phyloP scores from a whole-genome alignment of 2,888 invertebrate genomes.

The Imbricaverruca yamaguchii region DNA sequence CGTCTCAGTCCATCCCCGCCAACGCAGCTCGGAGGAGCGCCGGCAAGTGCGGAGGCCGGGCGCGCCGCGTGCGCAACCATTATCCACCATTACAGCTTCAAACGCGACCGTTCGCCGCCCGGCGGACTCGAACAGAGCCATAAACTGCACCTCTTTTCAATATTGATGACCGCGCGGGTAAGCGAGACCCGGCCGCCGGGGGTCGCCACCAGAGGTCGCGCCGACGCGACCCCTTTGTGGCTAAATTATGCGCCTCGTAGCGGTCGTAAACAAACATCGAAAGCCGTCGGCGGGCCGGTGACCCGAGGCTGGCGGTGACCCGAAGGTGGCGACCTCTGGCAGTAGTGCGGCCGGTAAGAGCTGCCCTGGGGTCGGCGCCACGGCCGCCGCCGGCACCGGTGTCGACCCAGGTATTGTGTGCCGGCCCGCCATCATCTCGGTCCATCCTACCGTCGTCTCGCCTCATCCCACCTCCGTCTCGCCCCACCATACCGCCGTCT shows the following conservation, averaged over 20 bases:
- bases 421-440: too few species aligned
- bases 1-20: too few species aligned
- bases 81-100: background rate
- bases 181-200: background rate
- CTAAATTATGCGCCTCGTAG: conserved; percentile 7
- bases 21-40: too few species aligned
- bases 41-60: too few species aligned
- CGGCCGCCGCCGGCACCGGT: too few species aligned
- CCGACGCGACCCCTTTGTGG: conserved; percentile 12
- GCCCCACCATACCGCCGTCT: too few species aligned
- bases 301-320: background rate
- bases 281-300: background rate
- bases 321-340: too few species aligned
- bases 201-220: background rate
- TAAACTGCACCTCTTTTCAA: conserved; percentile 9
- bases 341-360: too few species aligned
- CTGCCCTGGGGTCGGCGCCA: too few species aligned
- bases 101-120: background rate
- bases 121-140: background rate
- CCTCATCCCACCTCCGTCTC: too few species aligned
- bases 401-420: too few species aligned
- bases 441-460: too few species aligned
- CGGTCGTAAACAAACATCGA: conserved; percentile 18
- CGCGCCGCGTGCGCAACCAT: background rate
- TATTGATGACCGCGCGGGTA: background rate